Conservation (phyloP, 2,888 invertebrate species). For the Leptura quadrifasciata region DNA sequence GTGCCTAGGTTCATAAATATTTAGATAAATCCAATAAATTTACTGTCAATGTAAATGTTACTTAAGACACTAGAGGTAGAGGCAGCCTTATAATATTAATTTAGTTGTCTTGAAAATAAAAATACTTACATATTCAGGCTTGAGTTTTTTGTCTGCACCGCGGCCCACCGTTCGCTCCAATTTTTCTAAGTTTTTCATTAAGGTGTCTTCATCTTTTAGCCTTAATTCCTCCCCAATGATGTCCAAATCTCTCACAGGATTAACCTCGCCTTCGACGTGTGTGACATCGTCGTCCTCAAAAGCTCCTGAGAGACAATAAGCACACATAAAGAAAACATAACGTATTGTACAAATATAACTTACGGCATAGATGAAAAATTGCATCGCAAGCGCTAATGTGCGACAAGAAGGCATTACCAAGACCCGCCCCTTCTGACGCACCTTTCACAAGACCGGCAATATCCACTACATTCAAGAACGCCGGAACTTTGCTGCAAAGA, state of each 20-base stretch:
- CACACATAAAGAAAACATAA: slow-evolving; percentile 24
- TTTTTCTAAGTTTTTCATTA: slow-evolving; percentile 89
- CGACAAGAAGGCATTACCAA: slow-evolving; percentile 98
- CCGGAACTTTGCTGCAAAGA: slow-evolving; percentile 94
- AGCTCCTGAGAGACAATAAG: slow-evolving; percentile 80
- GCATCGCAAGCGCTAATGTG: slow-evolving; percentile 99
- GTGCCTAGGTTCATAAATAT: too few species aligned
- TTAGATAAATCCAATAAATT: too few species aligned
- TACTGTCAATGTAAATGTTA: too few species aligned
- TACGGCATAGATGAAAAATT: slow-evolving; percentile 96
- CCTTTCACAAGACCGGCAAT: slow-evolving; percentile 99
- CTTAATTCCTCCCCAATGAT: slow-evolving; percentile 97
- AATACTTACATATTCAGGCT: slow-evolving; percentile 92
- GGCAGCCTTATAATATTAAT: too few species aligned
- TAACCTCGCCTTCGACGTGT: slow-evolving; percentile 98
- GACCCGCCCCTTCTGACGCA: slow-evolving; percentile 97
- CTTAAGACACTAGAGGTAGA: too few species aligned
- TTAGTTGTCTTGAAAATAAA: too few species aligned
- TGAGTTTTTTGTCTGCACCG: slow-evolving; percentile 94
- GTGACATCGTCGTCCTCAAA: slow-evolving; percentile 99
- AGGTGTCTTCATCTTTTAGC: slow-evolving; percentile 93
- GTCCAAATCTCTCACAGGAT: slow-evolving; percentile 96
- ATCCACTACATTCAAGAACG: slow-evolving; percentile 97
- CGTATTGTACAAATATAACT: slow-evolving; percentile 73
- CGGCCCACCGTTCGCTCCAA: slow-evolving; percentile 88